Percentiles rank a stretch among this genome's conserved stretches.
Conservation (phyloP, 2,113 vertebrate species). For the Solea senegalensis region DNA sequence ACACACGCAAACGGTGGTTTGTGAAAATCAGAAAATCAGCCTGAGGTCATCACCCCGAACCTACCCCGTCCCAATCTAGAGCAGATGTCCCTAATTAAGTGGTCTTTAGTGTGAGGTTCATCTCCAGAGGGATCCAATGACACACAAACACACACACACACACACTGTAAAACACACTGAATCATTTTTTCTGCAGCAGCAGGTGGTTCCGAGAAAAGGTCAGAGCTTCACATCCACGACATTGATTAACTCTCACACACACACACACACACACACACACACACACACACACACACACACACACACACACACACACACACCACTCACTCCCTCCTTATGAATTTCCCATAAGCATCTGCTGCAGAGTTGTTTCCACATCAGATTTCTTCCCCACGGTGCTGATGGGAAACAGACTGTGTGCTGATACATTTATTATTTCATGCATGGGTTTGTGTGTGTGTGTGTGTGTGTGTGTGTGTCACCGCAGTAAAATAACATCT, state of each 20-base stretch:
- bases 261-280: conserved; percentile 23
- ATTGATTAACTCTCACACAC: conserved; percentile 69
- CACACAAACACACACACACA: conserved; percentile 14
- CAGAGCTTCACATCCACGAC: conserved; percentile 66
- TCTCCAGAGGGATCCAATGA: background rate
- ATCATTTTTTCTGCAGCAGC: conserved; percentile 50
- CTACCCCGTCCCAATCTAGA: background rate
- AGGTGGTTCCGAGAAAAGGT: conserved; percentile 73
- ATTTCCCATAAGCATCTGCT: conserved; percentile 58
- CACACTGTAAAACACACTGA: conserved; percentile 4
- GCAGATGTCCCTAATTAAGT: conserved; percentile 7
- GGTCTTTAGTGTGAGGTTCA: background rate
- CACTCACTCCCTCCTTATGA: conserved; percentile 36
- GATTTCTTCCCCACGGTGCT: conserved; percentile 40
- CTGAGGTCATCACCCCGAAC: too few relatives aligned
- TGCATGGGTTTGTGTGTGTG: conserved; percentile 22
- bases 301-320: conserved; percentile 21
- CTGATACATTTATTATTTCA: conserved; percentile 45
- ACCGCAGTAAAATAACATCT: background rate
- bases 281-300: conserved; percentile 15
- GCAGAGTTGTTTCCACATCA: conserved; percentile 53
- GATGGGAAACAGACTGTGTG: conserved; percentile 51
- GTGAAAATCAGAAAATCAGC: too few relatives aligned
- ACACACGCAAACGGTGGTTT: background rate
- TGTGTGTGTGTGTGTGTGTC: conserved; percentile 12